phyloP scores from a whole-genome alignment of 2,797 vertebrate genomes.

The Sebastes nivosus region DNA sequence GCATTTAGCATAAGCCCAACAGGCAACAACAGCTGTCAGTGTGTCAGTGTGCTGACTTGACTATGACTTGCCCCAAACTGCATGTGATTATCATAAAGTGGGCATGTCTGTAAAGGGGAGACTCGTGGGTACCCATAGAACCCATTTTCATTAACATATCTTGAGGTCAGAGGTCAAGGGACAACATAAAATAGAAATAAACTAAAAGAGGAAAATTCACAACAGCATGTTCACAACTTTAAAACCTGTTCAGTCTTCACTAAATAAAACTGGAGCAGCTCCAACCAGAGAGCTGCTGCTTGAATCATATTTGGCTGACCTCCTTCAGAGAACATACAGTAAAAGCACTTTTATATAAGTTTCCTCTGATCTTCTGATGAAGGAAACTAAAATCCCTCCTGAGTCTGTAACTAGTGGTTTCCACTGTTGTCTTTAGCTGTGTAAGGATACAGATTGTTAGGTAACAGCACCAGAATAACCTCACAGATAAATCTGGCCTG shows the following conservation, averaged over 20 bases:
- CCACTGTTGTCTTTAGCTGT: slow-evolving; percentile 21
- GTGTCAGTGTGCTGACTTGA: too few relatives aligned
- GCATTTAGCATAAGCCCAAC: too few relatives aligned
- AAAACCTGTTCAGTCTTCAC: background rate
- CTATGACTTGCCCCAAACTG: too few relatives aligned
- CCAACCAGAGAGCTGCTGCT: background rate
- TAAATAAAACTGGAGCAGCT: background rate
- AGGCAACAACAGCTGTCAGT: too few relatives aligned
- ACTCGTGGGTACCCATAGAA: too few relatives aligned
- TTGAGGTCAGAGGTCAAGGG: too few relatives aligned
- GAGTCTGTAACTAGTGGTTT: slow-evolving; percentile 34
- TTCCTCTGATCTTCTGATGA: background rate
- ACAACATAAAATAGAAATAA: background rate
- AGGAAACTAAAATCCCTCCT: background rate
- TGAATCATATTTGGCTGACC: background rate
- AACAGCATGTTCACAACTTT: background rate
- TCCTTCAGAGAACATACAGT: background rate
- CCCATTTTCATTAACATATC: too few relatives aligned
- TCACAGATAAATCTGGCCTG: background rate
- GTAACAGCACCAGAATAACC: slow-evolving; percentile 12
- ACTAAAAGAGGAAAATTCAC: too few relatives aligned
- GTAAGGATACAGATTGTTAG: background rate
- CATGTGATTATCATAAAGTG: too few relatives aligned
- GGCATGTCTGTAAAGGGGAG: too few relatives aligned
- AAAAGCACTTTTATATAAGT: background rate